Base-by-base conservation (phyloP, 2,113 vertebrate species). In the Etheostoma cragini region DNA sequence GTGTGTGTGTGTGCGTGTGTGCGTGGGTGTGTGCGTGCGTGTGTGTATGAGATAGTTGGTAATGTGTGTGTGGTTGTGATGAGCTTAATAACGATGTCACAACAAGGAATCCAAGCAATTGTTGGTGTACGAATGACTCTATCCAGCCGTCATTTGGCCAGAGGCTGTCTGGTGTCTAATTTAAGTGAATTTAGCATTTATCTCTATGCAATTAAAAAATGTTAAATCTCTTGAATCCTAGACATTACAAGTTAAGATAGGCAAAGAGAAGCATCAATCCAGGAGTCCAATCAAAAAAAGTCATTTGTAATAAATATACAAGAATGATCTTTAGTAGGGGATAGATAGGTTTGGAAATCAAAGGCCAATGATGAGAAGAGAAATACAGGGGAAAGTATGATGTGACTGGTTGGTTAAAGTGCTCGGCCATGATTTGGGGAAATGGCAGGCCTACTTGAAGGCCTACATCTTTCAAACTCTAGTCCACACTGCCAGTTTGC, bases 101-200 rank as follows among this genome's bases (percentile, higher is more conserved):
- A 96, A 94, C 94, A 95, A 78, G 88, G 93, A 89, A 92, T 89
- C 87, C 84, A 80, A 89, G 91, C 87, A 87, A 89, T 90, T 88
- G 76, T 85, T 92, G 86, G 91, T 86, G 88, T 86, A 76, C 76
- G 86, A 42, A 24, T n/a, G 49, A 65, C 24, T 69, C 17, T 70
- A 68, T 83, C 73, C 72, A 87, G 62, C 19, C 14, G 1, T 63
- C 49, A 26, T 19, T 4, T 2, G 33, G 38, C 21, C 21, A 54
- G 49, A 69, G 19, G 30, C 30, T 64, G 49, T 72, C 54, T 64
- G 70, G 38, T 72, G 49, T 53, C 30, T 30, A 52, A 42, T 42
- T 65, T 54, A 1, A 30, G 30, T 30, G 13, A 76, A 63, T 63
- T 50, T 2, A 63, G 38, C 26, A n/a, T n/a, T 11, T 0, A 52